These are phyloP conservation scores for Leptodactylus fuscus DNA, from an alignment of 2,113 vertebrate species.

Conservation along the genomic window DNA sequence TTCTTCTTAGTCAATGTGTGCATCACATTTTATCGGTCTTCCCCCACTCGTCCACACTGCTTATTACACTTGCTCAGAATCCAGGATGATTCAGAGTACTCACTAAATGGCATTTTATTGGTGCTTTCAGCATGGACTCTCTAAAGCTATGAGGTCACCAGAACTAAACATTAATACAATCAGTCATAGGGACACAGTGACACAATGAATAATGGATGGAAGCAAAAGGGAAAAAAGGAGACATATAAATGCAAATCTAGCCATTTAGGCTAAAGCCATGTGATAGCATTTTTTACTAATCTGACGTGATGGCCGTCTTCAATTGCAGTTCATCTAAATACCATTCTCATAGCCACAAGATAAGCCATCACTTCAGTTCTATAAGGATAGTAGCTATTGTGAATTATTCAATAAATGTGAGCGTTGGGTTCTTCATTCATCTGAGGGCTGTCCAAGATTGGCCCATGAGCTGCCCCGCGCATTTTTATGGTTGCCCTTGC, in stretches of 20 bases:
- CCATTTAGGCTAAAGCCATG: not conserved
- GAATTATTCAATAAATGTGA: too few relatives aligned
- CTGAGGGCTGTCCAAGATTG: too few relatives aligned
- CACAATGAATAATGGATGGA: not conserved
- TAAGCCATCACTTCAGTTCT: too few relatives aligned
- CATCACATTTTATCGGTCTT: not conserved
- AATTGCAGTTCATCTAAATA: too few relatives aligned
- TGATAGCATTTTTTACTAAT: not conserved
- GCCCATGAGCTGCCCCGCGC: too few relatives aligned
- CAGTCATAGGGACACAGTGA: slow-evolving; percentile 4
- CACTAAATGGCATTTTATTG: slow-evolving; percentile 9
- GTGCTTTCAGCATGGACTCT: not conserved
- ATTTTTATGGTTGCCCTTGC: too few relatives aligned
- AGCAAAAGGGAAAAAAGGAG: not conserved
- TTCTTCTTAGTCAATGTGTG: too few relatives aligned
- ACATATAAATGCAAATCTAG: not conserved
- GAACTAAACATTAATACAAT: not conserved
- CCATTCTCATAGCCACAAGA: too few relatives aligned
- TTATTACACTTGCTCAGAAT: not conserved
- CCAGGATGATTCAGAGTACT: not conserved
- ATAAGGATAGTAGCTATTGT: too few relatives aligned
- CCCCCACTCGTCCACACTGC: not conserved
- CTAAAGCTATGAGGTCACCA: slow-evolving; percentile 7
- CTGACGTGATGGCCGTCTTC: too few relatives aligned
- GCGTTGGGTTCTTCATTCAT: too few relatives aligned